A percentile compares a stretch with the other conserved stretches of the same genome.
Conservation (phyloP, 2,797 vertebrate species). For the Chelon auratus region DNA sequence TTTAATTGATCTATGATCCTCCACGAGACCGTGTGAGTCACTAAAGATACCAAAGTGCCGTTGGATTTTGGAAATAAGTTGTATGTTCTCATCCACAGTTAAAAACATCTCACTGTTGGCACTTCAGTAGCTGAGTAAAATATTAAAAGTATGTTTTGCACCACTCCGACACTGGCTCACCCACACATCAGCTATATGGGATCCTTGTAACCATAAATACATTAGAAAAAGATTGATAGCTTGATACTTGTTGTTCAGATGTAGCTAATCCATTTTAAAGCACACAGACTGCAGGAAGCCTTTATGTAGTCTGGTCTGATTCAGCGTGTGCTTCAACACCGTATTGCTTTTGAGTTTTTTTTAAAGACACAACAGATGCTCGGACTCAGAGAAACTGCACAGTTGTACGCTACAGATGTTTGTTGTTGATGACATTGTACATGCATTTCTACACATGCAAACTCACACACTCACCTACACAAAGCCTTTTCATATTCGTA, state of each 20-base stretch:
- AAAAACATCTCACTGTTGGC: too few relatives aligned
- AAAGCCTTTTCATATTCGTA: constrained; percentile 2
- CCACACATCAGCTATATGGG: too few relatives aligned
- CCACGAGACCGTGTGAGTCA: too few relatives aligned
- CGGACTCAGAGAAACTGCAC: not conserved
- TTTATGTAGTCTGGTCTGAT: not conserved
- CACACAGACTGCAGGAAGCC: not conserved
- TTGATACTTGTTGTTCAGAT: not conserved
- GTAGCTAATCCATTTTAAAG: not conserved
- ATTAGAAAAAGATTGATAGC: too few relatives aligned
- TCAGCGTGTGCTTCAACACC: not conserved
- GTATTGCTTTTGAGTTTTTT: not conserved
- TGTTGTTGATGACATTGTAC: constrained; percentile 14
- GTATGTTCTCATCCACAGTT: too few relatives aligned
- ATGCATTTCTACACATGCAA: constrained; percentile 8
- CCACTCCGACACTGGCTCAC: too few relatives aligned
- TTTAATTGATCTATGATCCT: too few relatives aligned
- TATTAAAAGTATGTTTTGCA: too few relatives aligned
- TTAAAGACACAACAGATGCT: not conserved
- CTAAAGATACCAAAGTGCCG: too few relatives aligned
- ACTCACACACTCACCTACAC: not conserved
- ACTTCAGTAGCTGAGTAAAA: too few relatives aligned
- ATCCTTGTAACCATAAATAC: too few relatives aligned
- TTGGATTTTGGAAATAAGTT: too few relatives aligned
- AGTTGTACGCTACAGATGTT: not conserved